Base-by-base conservation (phyloP, 2,888 invertebrate species). In the Sesamia inferens region DNA sequence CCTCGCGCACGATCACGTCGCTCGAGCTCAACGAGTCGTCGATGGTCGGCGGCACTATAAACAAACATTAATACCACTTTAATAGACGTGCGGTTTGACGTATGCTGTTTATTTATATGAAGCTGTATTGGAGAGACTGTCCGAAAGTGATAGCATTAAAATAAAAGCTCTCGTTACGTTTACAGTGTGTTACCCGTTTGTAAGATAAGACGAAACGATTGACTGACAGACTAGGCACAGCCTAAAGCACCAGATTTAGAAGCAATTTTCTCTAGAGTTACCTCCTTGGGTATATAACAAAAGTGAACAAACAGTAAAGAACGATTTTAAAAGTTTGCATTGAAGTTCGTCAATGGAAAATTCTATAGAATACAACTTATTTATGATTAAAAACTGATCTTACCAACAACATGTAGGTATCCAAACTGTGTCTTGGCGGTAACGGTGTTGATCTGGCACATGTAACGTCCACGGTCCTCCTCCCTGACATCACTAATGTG, bases 391-490 rank as follows among this genome's bases (percentile, higher is more conserved):
- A 31, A 19, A 24, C 7, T 19, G 7, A 39, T 44, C 81, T 67
- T 67, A 80, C 80, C 80, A 59, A 80, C 80, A 83, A 99, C 99
- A 93, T 99, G 98, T 67, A 99, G 97, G 93, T 98, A 99, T 84
- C 99, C 99, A 89, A 98, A 98, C 93, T 99, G 99, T 69, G 98
- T 99, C 96, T 99, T 99, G 74, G 99, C 99, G 44, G 98, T 98
- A 88, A 98, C 98, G 6, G 98, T 99, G 96, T 98, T 99, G 93
- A 98, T 99, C 97, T 98, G 99, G 95, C 98, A 99, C 98, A 99
- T 99, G 96, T 99, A 99, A 79, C 98, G 97, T 73, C 99, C 99
- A 89, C 98, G 98, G 95, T 99, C 99, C 91, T 98, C 98, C 92
- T 99, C 98, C 88, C 99, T 98, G 73, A 99, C 99, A 93, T 99